These are phyloP conservation scores for Ganaspis sp. DNA, from an alignment of 1,140 invertebrate genomes.

Conservation along the genomic window DNA sequence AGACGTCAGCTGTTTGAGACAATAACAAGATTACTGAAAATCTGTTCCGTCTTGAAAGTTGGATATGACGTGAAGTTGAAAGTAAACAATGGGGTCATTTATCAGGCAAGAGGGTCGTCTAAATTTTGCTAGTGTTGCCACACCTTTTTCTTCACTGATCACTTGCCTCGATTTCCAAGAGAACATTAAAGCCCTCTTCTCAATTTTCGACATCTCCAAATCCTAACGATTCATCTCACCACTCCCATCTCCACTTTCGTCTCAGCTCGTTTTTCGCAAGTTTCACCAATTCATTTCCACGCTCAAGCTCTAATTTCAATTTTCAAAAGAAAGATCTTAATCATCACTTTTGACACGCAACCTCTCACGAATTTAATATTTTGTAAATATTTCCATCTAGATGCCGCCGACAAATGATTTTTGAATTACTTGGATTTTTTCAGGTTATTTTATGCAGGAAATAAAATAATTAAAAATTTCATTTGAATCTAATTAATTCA, in stretches of 20 bases:
- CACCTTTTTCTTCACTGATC: not conserved
- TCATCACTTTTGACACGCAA: no score
- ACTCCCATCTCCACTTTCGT: conserved; percentile 7
- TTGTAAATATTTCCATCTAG: no score
- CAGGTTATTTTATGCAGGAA: no score
- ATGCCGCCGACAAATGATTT: no score
- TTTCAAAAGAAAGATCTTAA: not conserved
- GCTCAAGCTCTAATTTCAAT: not conserved
- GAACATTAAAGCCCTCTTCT: not conserved
- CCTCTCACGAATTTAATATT: no score
- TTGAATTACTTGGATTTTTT: no score
- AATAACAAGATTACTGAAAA: not conserved
- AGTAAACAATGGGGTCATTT: conserved; percentile 14
- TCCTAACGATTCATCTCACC: conserved; percentile 1
- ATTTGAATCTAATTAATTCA: no score
- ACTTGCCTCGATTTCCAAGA: not conserved
- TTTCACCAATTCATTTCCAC: not conserved
- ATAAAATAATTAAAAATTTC: no score
- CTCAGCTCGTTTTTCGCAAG: conserved; percentile 18
- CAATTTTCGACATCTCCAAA: not conserved
- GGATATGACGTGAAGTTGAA: not conserved
- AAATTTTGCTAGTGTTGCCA: conserved; percentile 1
- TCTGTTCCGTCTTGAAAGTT: not conserved
- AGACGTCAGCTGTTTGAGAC: conserved; percentile 1
- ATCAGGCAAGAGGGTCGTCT: not conserved